Evolutionary conservation across 2,113 vertebrate genomes (phyloP).

Genomic region (Poecilia latipinna): DNA sequence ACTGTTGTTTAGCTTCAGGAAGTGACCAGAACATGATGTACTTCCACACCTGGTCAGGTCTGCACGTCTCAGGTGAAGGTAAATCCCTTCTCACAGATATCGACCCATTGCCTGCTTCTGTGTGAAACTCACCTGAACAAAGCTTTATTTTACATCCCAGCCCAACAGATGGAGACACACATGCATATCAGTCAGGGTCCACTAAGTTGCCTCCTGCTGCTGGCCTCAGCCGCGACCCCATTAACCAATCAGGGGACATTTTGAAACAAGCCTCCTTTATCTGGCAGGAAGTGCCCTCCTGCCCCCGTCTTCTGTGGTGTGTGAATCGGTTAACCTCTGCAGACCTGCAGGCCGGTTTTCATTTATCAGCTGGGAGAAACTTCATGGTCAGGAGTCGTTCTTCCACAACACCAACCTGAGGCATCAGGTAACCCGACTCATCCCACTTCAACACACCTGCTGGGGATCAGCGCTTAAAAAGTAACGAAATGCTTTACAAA

Average conservation of each 20-base stretch:
- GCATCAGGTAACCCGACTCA: constrained; percentile 38
- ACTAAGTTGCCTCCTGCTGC: constrained; percentile 13
- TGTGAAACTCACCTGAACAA: constrained; percentile 19
- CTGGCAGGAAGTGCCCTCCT: constrained; percentile 24
- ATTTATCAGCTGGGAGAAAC: constrained; percentile 46
- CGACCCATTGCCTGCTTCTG: constrained; percentile 48
- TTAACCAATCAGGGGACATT: constrained; percentile 42
- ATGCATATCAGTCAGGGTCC: constrained; percentile 24
- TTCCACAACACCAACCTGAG: constrained; percentile 31
- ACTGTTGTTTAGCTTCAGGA: neutral
- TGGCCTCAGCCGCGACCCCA: constrained; percentile 24
- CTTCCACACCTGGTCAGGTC: neutral
- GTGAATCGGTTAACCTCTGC: constrained; percentile 28
- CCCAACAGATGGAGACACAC: constrained; percentile 3
- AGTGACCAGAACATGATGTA: neutral
- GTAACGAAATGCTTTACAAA: neutral
- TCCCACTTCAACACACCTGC: constrained; percentile 9
- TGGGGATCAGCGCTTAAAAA: neutral
- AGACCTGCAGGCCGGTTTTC: constrained; percentile 50
- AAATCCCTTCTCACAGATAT: constrained; percentile 74
- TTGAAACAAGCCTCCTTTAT: constrained; percentile 47
- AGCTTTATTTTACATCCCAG: constrained; percentile 34
- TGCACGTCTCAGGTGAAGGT: constrained; percentile 45
- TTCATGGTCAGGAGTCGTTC: constrained; percentile 39
- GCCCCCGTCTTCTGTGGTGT: constrained; percentile 1